A percentile compares a stretch with the other conserved stretches of the same genome.
phyloP scores from a whole-genome alignment of 2,888 invertebrate genomes.

The Limnephilus rhombicus region DNA sequence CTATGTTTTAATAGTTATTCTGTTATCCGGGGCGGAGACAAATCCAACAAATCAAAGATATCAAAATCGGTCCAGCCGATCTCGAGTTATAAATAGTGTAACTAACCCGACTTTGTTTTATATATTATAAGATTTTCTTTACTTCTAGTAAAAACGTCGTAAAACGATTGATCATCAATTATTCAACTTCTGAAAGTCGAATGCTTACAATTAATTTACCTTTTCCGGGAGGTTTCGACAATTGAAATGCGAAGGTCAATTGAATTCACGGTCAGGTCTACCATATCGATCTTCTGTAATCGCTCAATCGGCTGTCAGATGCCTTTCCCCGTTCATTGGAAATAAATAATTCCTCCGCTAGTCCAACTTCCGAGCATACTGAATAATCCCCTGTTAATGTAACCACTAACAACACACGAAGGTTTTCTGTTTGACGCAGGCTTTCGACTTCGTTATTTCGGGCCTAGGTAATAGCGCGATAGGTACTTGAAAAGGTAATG shows the following conservation, averaged over 20 bases:
- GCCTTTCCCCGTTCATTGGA: neutral
- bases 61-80: too few species aligned
- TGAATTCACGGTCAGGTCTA: neutral
- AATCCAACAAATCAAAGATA: too few species aligned
- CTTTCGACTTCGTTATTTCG: neutral
- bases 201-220: neutral
- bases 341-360: neutral
- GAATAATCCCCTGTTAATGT: neutral
- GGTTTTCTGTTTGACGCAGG: neutral
- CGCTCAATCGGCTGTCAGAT: constrained; percentile 23
- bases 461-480: neutral
- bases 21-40: too few species aligned
- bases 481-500: neutral
- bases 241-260: neutral
- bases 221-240: neutral
- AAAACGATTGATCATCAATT: neutral
- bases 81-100: too few species aligned
- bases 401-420: neutral
- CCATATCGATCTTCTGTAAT: constrained; percentile 1
- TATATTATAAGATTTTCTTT: too few species aligned
- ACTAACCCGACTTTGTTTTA: too few species aligned
- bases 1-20: too few species aligned
- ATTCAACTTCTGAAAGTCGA: neutral
- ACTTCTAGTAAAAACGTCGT: neutral
- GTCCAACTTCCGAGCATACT: neutral